A percentile compares a stretch with the other conserved stretches of the same genome.
Evolutionary conservation across 2,113 vertebrate species (phyloP).

Genomic region (Hypocryptadius cinnamomeus): DNA sequence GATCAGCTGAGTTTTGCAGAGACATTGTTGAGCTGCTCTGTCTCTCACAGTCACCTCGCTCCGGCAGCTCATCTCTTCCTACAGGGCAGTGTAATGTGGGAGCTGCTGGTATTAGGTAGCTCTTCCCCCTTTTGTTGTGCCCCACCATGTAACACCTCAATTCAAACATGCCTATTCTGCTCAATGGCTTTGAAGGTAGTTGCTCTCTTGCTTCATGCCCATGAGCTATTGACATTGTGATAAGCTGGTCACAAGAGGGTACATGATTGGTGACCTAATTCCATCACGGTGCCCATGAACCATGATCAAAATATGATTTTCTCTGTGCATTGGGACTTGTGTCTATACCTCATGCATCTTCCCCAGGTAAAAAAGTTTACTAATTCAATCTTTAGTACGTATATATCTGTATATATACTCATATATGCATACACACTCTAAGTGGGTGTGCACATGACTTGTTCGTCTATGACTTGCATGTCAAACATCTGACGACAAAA

Average conservation of each 20-base stretch:
- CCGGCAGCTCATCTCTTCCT: not conserved
- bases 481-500: not conserved
- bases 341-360: not conserved
- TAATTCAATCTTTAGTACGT: not conserved
- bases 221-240: not conserved
- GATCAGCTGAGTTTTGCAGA: not conserved
- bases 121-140: not conserved
- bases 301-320: not conserved
- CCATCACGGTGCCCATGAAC: not conserved
- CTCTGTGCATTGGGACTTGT: not conserved
- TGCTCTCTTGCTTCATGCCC: not conserved
- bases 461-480: not conserved
- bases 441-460: not conserved
- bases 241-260: not conserved
- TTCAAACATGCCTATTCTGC: not conserved
- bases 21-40: rapidly evolving
- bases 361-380: not conserved
- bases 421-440: rapidly evolving
- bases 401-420: not conserved
- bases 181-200: not conserved
- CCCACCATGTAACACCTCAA: not conserved
- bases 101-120: not conserved
- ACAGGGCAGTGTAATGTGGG: rapidly evolving
- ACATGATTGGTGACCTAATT: not conserved
- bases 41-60: not conserved